Percentiles rank a stretch among this genome's conserved stretches.
phyloP scores from a whole-genome alignment of 2,888 invertebrate species.

The Aphodius sticticus region DNA sequence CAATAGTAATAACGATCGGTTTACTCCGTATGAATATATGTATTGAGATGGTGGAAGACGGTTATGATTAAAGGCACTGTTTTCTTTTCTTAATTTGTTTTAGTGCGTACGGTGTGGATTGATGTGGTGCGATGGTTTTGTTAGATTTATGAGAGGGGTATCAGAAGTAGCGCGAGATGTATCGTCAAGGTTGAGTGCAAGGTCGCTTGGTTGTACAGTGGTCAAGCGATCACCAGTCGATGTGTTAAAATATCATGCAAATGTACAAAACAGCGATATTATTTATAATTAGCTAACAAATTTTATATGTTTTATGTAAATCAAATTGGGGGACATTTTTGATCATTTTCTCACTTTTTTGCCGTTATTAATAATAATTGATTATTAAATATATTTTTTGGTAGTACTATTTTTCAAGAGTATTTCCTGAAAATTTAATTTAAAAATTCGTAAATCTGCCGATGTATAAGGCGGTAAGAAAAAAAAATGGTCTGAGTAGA shows the following conservation, averaged over 20 bases:
- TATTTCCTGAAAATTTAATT: too few relatives aligned
- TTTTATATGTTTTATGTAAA: too few relatives aligned
- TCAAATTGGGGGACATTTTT: too few relatives aligned
- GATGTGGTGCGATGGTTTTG: not conserved
- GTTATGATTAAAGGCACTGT: not conserved
- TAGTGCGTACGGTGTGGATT: not conserved
- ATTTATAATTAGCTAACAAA: too few relatives aligned
- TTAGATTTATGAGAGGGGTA: not conserved
- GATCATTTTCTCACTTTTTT: too few relatives aligned
- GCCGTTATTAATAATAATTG: too few relatives aligned
- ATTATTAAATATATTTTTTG: too few relatives aligned
- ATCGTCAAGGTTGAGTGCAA: not conserved
- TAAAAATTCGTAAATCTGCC: too few relatives aligned
- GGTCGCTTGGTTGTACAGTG: not conserved
- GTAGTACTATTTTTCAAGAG: too few relatives aligned
- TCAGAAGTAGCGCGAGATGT: not conserved
- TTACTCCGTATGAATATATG: not conserved
- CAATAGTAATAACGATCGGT: slow-evolving; percentile 16
- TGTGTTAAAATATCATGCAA: not conserved
- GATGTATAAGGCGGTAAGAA: too few relatives aligned
- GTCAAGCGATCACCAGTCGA: not conserved
- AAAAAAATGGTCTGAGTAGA: too few relatives aligned
- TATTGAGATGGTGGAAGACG: not conserved
- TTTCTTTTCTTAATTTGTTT: not conserved
- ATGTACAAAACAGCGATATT: not conserved